phyloP scores from a whole-genome alignment of 2,888 invertebrate species.

The Lasiommata megera region DNA sequence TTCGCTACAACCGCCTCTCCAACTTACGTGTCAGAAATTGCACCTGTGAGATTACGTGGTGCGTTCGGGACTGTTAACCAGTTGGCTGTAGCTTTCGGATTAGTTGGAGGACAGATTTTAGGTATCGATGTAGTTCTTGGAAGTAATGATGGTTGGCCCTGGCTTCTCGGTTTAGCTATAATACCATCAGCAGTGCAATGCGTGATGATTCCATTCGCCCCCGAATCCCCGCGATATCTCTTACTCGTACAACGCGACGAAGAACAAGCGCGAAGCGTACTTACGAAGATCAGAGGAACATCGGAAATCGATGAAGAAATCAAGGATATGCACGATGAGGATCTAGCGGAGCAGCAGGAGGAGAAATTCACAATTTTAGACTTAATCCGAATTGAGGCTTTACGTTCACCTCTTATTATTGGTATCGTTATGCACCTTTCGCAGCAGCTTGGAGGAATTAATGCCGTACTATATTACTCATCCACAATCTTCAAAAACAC shows the following conservation, averaged over 20 bases:
- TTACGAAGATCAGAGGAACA: constrained; percentile 61
- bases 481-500: constrained; percentile 83
- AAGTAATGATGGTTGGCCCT: constrained; percentile 70
- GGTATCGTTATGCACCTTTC: constrained; percentile 77
- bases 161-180: constrained; percentile 68
- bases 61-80: constrained; percentile 77
- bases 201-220: constrained; percentile 63
- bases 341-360: constrained; percentile 65
- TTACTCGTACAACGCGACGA: constrained; percentile 65
- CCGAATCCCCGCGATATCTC: constrained; percentile 72
- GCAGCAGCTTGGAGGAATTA: constrained; percentile 75
- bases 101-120: constrained; percentile 67
- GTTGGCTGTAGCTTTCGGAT: constrained; percentile 70
- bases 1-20: constrained; percentile 77
- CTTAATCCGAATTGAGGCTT: constrained; percentile 52
- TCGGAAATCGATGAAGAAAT: constrained; percentile 70
- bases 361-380: constrained; percentile 65
- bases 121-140: constrained; percentile 74
- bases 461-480: constrained; percentile 87
- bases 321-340: constrained; percentile 73
- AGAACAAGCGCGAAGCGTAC: constrained; percentile 56
- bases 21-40: constrained; percentile 75
- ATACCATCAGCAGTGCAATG: constrained; percentile 66
- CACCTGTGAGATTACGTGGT: constrained; percentile 66
- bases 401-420: constrained; percentile 69